Percentiles rank a stretch among this genome's conserved stretches.
Conservation (phyloP, 2,888 invertebrate genomes). For the Hemicrepidius hirtus region DNA sequence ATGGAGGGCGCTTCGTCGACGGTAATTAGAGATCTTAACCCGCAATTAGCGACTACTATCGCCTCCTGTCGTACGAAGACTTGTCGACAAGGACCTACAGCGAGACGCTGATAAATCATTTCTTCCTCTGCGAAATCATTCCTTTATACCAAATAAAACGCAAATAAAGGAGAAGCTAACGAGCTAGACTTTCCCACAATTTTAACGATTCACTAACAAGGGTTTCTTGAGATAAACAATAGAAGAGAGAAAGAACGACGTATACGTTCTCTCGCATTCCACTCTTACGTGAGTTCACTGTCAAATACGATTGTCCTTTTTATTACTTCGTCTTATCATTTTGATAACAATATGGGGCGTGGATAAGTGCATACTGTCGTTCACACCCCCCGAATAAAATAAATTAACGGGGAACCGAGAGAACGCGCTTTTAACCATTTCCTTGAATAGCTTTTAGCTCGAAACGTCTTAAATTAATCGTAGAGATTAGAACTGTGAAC, state of each 20-base stretch:
- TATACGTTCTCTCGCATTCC: slow-evolving; percentile 48
- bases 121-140: slow-evolving; percentile 36
- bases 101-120: slow-evolving; percentile 45
- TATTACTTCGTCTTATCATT: slow-evolving; percentile 56
- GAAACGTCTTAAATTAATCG: slow-evolving; percentile 42
- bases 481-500: slow-evolving; percentile 24
- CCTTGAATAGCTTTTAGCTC: slow-evolving; percentile 42
- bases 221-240: slow-evolving; percentile 55
- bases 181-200: slow-evolving; percentile 59
- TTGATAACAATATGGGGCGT: slow-evolving; percentile 57
- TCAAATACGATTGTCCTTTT: slow-evolving; percentile 58
- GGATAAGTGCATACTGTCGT: slow-evolving; percentile 57
- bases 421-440: slow-evolving; percentile 31
- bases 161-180: slow-evolving; percentile 52
- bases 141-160: slow-evolving; percentile 44
- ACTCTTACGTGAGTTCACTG: slow-evolving; percentile 56
- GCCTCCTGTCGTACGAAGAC: slow-evolving; percentile 58
- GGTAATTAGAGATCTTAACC: slow-evolving; percentile 61
- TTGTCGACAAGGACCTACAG: slow-evolving; percentile 47
- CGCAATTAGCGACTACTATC: slow-evolving; percentile 61
- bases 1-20: slow-evolving; percentile 44
- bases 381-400: slow-evolving; percentile 51
- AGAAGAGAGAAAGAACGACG: slow-evolving; percentile 30
- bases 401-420: slow-evolving; percentile 42
- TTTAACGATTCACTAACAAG: slow-evolving; percentile 59